Base-by-base conservation (phyloP, 2,113 vertebrate genomes). In the Pao palembangensis region DNA sequence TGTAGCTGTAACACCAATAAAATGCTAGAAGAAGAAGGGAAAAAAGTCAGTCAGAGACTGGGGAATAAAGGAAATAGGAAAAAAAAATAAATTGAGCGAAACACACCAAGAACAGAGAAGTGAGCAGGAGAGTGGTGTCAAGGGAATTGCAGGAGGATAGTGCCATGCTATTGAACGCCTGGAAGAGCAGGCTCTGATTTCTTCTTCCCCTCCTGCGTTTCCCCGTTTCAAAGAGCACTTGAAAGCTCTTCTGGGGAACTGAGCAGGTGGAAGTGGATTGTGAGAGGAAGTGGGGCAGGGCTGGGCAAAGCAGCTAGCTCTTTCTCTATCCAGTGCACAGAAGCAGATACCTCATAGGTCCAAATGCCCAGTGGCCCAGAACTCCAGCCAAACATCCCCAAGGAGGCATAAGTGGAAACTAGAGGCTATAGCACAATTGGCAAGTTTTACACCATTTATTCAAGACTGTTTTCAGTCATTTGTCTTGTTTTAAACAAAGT, bases 201-300 rank as follows among this genome's bases (percentile, higher is more conserved):
- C 92, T 93, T 74, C 55, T 64, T 25, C 67, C 73, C 85, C 69
- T 70, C 75, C 17, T n/a, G 17, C 46, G 16, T 17, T 79, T 67
- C 69, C 80, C 67, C 75, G 42, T 78, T 88, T 82, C 84, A 89
- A 92, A 93, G 89, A 92, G 88, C 90, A 90, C 93, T 94, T 94
- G 92, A 95, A 94, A 94, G 93, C 87, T 85, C 90, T 92, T 94
- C 85, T 78, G 88, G 90, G 89, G 88, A 88, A 93, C 90, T 82
- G 87, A 90, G 91, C 75, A 93, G 89, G 91, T 92, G 91, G 89
- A 90, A 86, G 90, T 67, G 64, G 64, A 67, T 55, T 55, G 61
- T n/a, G 12, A 52, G 70, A 64, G 12, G 50, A 68, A 67, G 53
- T 76, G 75, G 76, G 72, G 28, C 69, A 80, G 69, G 75, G 61